Evolutionary conservation across 2,888 invertebrate genomes (phyloP).

Genomic region (Volucella inanis): DNA sequence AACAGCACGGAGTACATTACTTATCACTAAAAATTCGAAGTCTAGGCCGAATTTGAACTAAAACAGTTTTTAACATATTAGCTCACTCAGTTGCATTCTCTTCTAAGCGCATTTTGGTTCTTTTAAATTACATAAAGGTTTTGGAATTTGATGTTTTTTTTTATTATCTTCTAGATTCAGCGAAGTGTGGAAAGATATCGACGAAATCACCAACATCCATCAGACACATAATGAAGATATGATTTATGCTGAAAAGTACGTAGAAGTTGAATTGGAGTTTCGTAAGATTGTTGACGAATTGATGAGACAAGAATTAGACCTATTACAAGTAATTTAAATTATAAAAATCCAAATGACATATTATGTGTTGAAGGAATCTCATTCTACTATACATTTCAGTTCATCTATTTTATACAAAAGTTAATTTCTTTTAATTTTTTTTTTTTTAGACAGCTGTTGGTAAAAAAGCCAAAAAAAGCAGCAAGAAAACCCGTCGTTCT

Average conservation of each 20-base stretch:
- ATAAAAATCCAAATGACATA: conserved; percentile 79
- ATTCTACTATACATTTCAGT: no score
- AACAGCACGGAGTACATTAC: no score
- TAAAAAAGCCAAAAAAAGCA: conserved; percentile 90
- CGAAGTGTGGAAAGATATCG: conserved; percentile 92
- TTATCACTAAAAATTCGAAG: no score
- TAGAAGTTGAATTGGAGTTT: conserved; percentile 92
- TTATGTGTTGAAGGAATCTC: no score
- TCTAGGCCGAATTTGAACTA: no score
- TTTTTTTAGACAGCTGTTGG: conserved; percentile 84
- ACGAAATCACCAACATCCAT: conserved; percentile 88
- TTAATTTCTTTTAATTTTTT: not conserved
- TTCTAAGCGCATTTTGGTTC: no score
- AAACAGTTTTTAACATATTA: no score
- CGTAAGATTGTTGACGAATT: conserved; percentile 91
- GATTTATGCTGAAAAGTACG: conserved; percentile 92
- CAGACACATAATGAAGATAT: conserved; percentile 92
- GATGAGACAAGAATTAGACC: conserved; percentile 88
- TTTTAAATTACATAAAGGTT: not conserved
- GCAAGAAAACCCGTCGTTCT: conserved; percentile 90
- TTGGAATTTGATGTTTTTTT: not conserved
- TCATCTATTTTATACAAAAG: not conserved
- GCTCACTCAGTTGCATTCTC: no score
- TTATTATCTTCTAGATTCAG: conserved; percentile 84
- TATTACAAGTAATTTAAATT: conserved; percentile 84